Conservation (phyloP, 2,113 vertebrate genomes). For the Prolemur simus region DNA sequence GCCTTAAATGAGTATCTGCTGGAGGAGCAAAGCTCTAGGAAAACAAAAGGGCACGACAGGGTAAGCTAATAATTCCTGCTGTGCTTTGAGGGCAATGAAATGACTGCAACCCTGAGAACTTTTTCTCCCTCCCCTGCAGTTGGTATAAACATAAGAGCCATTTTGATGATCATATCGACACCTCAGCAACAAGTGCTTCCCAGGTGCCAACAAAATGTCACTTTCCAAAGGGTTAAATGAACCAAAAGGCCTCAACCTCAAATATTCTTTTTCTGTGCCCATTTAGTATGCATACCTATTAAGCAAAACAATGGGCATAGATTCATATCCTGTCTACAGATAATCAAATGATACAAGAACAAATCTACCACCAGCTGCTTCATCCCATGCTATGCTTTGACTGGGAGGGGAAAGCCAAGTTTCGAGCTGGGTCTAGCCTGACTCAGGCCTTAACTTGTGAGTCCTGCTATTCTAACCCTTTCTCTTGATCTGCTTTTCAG, state of each 20-base stretch:
- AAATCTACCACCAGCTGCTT: conserved; percentile 82
- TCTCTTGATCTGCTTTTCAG: conserved; percentile 96
- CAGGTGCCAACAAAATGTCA: conserved; percentile 75
- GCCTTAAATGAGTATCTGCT: conserved; percentile 76
- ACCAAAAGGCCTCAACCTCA: conserved; percentile 46
- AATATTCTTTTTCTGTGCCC: conserved; percentile 37
- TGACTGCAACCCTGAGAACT: conserved; percentile 78
- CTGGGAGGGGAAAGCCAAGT: conserved; percentile 87
- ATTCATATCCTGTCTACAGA: conserved; percentile 69
- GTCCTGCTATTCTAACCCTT: conserved; percentile 99
- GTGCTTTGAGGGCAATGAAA: conserved; percentile 78
- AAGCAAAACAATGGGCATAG: conserved; percentile 65
- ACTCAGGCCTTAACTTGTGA: conserved; percentile 90
- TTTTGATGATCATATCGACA: conserved; percentile 79
- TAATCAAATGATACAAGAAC: conserved; percentile 73
- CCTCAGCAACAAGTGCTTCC: conserved; percentile 74
- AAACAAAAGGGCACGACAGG: conserved; percentile 75
- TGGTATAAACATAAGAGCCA: conserved; percentile 78
- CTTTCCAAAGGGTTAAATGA: conserved; percentile 75
- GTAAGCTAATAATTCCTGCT: conserved; percentile 79
- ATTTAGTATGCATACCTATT: conserved; percentile 60
- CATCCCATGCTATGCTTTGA: conserved; percentile 80
- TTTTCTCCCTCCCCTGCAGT: conserved; percentile 73
- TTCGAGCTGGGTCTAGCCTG: conserved; percentile 87
- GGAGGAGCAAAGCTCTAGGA: conserved; percentile 75